Evolutionary conservation across 2,113 vertebrate species (phyloP), one percentile per base, ranked within the genome.

Genomic region (Cepphus grylle): DNA sequence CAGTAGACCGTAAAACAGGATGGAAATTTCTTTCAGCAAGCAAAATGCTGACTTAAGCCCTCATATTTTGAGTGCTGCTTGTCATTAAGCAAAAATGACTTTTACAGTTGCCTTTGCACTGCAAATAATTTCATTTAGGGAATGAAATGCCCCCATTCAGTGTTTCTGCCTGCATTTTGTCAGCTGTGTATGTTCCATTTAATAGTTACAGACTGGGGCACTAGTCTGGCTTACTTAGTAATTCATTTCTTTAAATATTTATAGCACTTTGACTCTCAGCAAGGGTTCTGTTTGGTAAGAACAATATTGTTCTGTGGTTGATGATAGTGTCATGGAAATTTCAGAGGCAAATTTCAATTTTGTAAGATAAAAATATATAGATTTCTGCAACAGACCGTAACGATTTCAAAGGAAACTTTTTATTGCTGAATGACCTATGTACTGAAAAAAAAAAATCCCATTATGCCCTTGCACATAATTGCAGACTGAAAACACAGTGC

Each of bases 241-340:
- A 96, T 96, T 92, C 17, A 58, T 90, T 91, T 81, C 89, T 94
- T 96, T 59, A 97, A 98, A 97, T 97, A 98, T 98, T 98, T 95
- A 97, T 97, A 96, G 90, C 43, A 42, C 63, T 95, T 79, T 25
- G 59, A 85, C 81, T 93, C 81, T 92, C 76, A 94, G 91, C 76
- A 93, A 95, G 58, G 71, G 47, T 45, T 92, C 81, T 89, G 50
- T 71, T 91, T 58, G 81, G 96, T 78, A 94, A 88, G 96, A 96
- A 96, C 80, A 91, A 92, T 87, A 86, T 47, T 81, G 32, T 83
- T 88, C 73, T 76, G 16, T 72, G 82, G 55, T 73, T 86, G 70
- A 94, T 86, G 70, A 94, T 88, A 74, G 66, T 59, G 91, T 79
- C 81, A 96, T 66, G 89, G 95, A 97, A 97, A 96, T 52, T 95